phyloP scores from a whole-genome alignment of 2,888 invertebrate species.

The Nemoura dubitans region DNA sequence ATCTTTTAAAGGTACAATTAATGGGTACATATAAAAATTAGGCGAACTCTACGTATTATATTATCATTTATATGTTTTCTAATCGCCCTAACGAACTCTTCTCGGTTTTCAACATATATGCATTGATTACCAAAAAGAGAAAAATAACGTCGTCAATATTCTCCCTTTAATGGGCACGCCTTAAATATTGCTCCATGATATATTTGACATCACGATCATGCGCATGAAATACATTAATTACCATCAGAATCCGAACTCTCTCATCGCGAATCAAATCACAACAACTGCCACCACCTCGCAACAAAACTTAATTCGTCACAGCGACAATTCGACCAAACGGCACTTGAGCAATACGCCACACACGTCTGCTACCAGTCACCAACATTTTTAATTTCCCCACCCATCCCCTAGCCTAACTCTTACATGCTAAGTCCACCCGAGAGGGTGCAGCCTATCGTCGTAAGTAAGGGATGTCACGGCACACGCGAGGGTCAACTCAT shows the following conservation, averaged over 20 bases:
- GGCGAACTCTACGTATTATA: too few species aligned
- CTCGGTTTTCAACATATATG: too few species aligned
- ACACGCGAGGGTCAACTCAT: conserved; percentile 37
- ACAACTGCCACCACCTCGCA: not conserved
- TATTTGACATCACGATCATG: too few species aligned
- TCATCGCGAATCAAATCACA: not conserved
- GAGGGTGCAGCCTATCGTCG: not conserved
- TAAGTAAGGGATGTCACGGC: conserved; percentile 1
- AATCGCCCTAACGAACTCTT: too few species aligned
- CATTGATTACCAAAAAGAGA: too few species aligned
- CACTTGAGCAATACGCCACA: not conserved
- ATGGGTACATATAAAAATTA: too few species aligned
- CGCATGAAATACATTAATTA: too few species aligned
- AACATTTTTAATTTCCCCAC: not conserved
- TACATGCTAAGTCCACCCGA: not conserved
- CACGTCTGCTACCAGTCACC: not conserved
- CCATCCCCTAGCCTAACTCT: not conserved
- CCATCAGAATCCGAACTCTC: not conserved
- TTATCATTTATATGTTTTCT: too few species aligned
- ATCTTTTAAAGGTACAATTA: too few species aligned
- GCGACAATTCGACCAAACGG: not conserved
- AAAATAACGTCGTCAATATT: too few species aligned
- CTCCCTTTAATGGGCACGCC: too few species aligned
- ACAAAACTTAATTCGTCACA: not conserved
- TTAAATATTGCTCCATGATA: too few species aligned